phyloP scores from a whole-genome alignment of 2,797 vertebrate genomes.

The Chaetophractus vellerosus region DNA sequence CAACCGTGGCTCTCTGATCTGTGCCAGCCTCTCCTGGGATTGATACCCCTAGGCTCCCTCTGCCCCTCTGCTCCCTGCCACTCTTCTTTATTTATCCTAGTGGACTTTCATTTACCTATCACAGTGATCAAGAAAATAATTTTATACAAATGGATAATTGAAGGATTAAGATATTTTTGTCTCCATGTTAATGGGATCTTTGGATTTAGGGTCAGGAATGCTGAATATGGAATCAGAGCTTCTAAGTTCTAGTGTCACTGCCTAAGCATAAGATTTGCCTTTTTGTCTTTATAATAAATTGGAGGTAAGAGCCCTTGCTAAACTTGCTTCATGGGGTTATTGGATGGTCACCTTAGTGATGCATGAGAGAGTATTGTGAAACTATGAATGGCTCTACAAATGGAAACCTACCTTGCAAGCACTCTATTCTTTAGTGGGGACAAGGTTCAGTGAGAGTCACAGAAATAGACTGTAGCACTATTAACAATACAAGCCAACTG shows the following conservation, averaged over 20 bases:
- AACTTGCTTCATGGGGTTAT: background rate
- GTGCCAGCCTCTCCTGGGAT: background rate
- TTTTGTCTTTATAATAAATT: background rate
- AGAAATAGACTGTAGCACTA: rapidly evolving
- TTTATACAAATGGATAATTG: background rate
- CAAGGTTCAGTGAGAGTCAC: background rate
- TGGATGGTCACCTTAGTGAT: background rate
- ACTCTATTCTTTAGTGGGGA: background rate
- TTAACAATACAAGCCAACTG: background rate
- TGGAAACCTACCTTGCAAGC: background rate
- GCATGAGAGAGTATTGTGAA: background rate
- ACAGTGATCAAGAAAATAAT: background rate
- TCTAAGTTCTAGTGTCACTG: background rate
- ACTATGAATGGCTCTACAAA: background rate
- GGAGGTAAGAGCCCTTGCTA: background rate
- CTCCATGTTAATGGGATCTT: background rate
- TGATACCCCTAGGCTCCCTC: background rate
- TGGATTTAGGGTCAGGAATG: background rate
- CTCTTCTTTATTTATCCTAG: background rate
- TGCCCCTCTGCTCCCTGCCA: background rate
- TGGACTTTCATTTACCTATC: background rate
- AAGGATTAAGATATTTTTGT: background rate
- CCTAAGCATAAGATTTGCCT: background rate
- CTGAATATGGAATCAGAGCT: background rate
- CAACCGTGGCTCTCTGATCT: background rate